Evolutionary conservation across 2,888 invertebrate genomes (phyloP).

Genomic region (Heteromyza rotundicornis): DNA sequence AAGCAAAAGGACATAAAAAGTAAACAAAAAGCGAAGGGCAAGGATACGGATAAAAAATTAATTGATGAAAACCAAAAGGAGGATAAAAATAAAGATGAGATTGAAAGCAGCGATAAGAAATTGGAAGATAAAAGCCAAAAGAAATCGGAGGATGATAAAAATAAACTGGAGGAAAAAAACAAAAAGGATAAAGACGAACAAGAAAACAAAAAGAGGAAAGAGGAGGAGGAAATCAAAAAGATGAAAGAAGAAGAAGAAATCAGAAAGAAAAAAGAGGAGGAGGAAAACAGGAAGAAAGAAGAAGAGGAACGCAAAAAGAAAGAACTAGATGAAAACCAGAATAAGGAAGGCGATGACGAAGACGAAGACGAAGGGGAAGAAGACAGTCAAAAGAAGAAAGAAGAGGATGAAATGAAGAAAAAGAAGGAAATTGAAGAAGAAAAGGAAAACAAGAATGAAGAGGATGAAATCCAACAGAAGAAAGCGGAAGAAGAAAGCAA

Average conservation of each 20-base stretch:
- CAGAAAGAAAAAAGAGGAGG: conserved; percentile 4
- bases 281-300: neutral
- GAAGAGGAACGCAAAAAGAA: conserved; percentile 7
- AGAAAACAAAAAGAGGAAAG: conserved; percentile 5
- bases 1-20: neutral
- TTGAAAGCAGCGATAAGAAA: conserved; percentile 13
- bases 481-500: neutral
- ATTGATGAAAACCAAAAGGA: neutral
- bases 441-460: neutral
- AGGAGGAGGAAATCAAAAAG: conserved; percentile 7
- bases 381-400: neutral
- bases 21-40: neutral
- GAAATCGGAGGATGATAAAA: conserved; percentile 14
- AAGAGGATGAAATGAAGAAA: neutral
- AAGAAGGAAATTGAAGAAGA: no score
- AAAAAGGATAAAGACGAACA: conserved; percentile 10
- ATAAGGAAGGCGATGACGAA: neutral
- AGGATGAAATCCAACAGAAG: neutral
- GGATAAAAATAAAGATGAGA: neutral
- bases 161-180: conserved; percentile 12
- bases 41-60: neutral
- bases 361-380: neutral
- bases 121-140: neutral
- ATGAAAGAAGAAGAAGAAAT: neutral
- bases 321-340: neutral